Evolutionary conservation across 2,113 vertebrate species (phyloP), one percentile per base, ranked within the genome.

Genomic region (Epinephelus cyanopodus): DNA sequence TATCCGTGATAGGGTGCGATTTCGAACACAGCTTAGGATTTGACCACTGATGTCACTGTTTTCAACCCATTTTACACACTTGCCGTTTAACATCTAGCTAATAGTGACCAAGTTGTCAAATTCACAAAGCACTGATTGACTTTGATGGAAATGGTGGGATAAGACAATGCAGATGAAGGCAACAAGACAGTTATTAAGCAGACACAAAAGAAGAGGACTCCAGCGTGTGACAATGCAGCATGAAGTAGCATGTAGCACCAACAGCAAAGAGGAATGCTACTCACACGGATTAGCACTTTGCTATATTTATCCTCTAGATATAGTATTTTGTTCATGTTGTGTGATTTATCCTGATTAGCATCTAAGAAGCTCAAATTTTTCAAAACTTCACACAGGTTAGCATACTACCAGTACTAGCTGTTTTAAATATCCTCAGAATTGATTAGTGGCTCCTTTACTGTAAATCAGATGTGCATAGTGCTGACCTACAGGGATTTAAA

Each of bases 401-500:
- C 29, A 56, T 60, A 15, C 47, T 37, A 48, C 15, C 69, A 5
- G 17, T 19, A 3, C 64, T 1, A 17, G n/a, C 21, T 71, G 18
- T 60, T 65, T 65, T 25, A 74, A 33, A 67, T 57, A 62, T 54
- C 42, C 29, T 73, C 39, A 54, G 63, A 88, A 87, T 72, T 54
- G 81, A 87, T 78, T 76, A 81, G 77, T 25, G 47, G 45, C 45
- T 37, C 68, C 56, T 73, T 69, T 67, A 65, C 33, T 42, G 42
- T 42, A 42, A 63, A 84, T 75, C 61, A 71, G 72, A 82, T 77
- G 68, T 65, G 54, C 66, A 74, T 72, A 79, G 74, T 68, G 33
- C 42, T 53, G 71, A 67, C 70, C 65, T 65, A 66, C 72, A 81
- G 54, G 81, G 77, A 91, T 86, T 89, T 84, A 77, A 85, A 82